phyloP scores from a whole-genome alignment of 2,888 invertebrate genomes.

The Acronicta alni region DNA sequence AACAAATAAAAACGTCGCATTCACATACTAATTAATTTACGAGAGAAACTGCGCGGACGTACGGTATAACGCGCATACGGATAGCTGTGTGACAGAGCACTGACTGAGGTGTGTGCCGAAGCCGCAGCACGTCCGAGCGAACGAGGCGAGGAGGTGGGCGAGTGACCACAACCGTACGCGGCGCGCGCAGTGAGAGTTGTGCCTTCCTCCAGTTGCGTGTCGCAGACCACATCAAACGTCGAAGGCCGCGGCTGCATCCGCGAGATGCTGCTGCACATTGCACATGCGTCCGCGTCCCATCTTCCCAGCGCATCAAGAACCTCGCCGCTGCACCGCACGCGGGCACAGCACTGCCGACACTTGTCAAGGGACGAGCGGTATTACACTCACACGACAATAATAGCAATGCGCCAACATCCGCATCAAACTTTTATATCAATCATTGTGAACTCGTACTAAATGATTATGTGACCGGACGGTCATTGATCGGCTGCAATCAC shows the following conservation, averaged over 20 bases:
- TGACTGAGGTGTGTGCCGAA: conserved; percentile 76
- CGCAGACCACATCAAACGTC: conserved; percentile 61
- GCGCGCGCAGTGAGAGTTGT: conserved; percentile 88
- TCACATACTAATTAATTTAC: conserved; percentile 85
- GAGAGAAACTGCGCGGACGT: conserved; percentile 81
- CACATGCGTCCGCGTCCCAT: conserved; percentile 63
- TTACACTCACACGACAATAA: conserved; percentile 21
- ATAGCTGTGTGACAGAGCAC: conserved; percentile 76
- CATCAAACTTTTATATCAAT: conserved; percentile 53
- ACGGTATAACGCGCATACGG: conserved; percentile 77
- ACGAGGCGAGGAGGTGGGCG: conserved; percentile 73
- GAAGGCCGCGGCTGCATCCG: conserved; percentile 72
- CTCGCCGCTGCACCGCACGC: conserved; percentile 1
- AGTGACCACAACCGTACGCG: conserved; percentile 82
- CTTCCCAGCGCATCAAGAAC: conserved; percentile 38
- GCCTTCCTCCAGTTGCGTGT: conserved; percentile 69
- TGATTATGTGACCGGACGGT: conserved; percentile 29
- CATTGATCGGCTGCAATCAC: conserved; percentile 37
- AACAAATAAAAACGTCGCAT: conserved; percentile 80
- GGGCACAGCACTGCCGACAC: conserved; percentile 17
- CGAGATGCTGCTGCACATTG: conserved; percentile 76
- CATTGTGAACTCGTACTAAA: conserved; percentile 39
- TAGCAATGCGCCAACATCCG: conserved; percentile 55
- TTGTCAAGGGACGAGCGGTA: conserved; percentile 19
- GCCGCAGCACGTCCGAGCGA: conserved; percentile 64